Evolutionary conservation across 2,113 vertebrate genomes (phyloP).

Genomic region (Prinia subflava): DNA sequence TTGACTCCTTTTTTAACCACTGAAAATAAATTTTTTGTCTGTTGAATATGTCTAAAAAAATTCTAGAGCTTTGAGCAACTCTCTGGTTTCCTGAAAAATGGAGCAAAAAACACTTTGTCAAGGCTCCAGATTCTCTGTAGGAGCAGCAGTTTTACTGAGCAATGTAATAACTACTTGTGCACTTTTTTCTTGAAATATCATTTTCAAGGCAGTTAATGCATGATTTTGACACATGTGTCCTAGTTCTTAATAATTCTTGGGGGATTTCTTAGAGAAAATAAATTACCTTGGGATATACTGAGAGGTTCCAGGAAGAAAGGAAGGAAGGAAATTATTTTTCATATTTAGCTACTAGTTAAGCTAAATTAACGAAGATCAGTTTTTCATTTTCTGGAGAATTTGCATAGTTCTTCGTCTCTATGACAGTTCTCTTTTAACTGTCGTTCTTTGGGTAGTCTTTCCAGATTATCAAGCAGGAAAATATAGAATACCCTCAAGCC

Average conservation of each 20-base stretch:
- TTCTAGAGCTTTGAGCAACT: background rate
- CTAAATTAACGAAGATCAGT: background rate
- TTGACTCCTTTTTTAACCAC: background rate
- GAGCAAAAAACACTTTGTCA: background rate
- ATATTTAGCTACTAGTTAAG: background rate
- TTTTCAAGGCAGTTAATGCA: background rate
- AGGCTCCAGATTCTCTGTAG: background rate
- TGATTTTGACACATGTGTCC: background rate
- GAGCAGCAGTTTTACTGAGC: background rate
- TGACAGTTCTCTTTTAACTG: background rate
- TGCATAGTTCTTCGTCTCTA: background rate
- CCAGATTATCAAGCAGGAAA: background rate
- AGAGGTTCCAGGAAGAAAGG: background rate
- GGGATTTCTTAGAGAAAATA: background rate
- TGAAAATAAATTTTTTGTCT: background rate
- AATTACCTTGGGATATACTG: background rate
- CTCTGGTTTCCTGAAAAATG: background rate
- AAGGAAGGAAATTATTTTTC: background rate
- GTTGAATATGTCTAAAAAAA: background rate
- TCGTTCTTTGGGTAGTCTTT: background rate
- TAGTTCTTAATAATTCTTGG: constrained; percentile 12
- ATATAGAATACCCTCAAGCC: background rate
- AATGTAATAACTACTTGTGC: background rate
- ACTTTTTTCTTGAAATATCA: background rate
- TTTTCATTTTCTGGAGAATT: background rate